Evolutionary conservation across 2,888 invertebrate genomes (phyloP).

Genomic region (Rhingia campestris): DNA sequence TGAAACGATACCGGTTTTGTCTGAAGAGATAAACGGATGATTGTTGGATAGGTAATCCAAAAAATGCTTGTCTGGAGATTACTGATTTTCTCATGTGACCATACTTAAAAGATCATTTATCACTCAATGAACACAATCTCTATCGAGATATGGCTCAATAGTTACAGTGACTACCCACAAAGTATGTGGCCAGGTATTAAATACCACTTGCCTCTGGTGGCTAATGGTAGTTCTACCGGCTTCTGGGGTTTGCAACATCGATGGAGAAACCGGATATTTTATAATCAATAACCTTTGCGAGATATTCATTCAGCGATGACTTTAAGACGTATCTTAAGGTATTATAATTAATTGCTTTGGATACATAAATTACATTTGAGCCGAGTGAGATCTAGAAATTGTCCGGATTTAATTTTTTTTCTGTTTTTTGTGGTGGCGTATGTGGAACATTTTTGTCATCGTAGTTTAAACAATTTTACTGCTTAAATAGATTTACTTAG

Average conservation of each 20-base stretch:
- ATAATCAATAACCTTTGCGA: conserved; percentile 4
- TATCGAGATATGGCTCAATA: not conserved
- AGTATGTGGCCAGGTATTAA: conserved; percentile 32
- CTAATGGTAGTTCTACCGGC: not conserved
- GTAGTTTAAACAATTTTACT: no score
- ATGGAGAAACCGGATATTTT: conserved; percentile 1
- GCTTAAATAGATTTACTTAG: no score
- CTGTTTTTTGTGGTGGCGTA: conserved; percentile 38
- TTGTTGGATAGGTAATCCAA: no score
- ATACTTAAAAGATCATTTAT: no score
- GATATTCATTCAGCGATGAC: not conserved
- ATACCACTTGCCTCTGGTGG: conserved; percentile 24
- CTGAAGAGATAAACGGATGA: no score
- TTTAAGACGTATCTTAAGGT: not conserved
- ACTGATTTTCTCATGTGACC: no score
- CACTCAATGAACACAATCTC: not conserved
- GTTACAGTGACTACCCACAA: not conserved
- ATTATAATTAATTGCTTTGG: no score
- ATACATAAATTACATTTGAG: no score
- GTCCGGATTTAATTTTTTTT: not conserved
- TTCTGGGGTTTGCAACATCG: conserved; percentile 8
- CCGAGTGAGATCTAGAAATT: no score
- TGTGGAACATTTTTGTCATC: conserved; percentile 25
- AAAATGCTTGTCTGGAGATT: no score
- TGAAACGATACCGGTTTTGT: no score